Evolutionary conservation across 2,797 vertebrate genomes (phyloP), one percentile per base, ranked within the genome.

Genomic region (Phataginus tetradactyla): DNA sequence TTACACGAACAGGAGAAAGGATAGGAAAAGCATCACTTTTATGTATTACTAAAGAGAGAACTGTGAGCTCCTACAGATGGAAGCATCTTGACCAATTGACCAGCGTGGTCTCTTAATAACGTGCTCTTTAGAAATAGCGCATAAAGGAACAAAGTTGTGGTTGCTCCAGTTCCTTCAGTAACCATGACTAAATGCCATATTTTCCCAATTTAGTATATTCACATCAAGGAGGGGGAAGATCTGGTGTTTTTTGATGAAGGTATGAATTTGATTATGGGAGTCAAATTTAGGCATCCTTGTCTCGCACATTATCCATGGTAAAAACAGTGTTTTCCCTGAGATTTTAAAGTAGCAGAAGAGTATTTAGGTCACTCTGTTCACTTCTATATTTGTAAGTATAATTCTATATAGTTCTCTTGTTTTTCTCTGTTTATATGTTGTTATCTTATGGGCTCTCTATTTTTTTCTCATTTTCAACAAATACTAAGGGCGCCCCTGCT

Each of bases 121-220:
- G 64, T 64, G n/a, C 74, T 75, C 78, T 88, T 85, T 81, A 64
- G 90, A 95, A 94, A 53, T 88, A 29, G 20, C 72, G 63, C 49
- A 3, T 34, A 53, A 72, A 86, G 88, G 81, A 77, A 27, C 59
- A 74, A 64, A 79, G 86, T 29, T 45, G 21, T 57, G 32, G 79
- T 71, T 79, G 64, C 51, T 61, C 69, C 53, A 75, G 69, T 51
- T 88, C 88, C 90, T 92, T 72, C 88, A 89, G 96, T 83, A 90
- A 92, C 92, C 63, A 2, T 84, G 86, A 85, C 91, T 81, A 78
- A 90, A 77, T 51, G 89, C 79, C 83, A 20, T 86, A 20, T 90
- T 96, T 96, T 78, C 92, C 71, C 86, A 95, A 37, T 89, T 93
- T 45, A 63, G 9, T 45, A 3, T 86, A 42, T 68, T 96, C 57